Evolutionary conservation across 2,797 vertebrate species (phyloP).

Genomic region (Rousettus madagascariensis): DNA sequence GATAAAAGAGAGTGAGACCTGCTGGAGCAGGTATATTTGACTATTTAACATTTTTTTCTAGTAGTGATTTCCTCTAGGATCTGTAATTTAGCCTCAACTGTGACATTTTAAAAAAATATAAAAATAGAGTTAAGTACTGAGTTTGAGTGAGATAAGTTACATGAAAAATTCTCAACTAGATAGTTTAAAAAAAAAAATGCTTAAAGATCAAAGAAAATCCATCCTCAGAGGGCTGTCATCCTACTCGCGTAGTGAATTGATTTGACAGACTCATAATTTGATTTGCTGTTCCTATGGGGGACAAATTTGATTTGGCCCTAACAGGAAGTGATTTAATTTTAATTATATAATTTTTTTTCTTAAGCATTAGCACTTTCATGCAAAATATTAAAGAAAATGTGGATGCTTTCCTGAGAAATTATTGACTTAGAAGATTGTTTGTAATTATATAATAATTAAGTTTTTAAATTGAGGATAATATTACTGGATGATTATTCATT

Average conservation of each 20-base stretch:
- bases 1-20: not conserved
- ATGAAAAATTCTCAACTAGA: slow-evolving; percentile 36
- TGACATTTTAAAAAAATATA: slow-evolving; percentile 41
- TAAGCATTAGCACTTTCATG: slow-evolving; percentile 45
- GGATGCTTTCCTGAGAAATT: not conserved
- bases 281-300: slow-evolving; percentile 58
- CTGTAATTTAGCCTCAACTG: not conserved
- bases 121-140: slow-evolving; percentile 50
- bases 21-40: not conserved
- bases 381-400: slow-evolving; percentile 55
- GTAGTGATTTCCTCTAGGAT: not conserved
- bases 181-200: not conserved
- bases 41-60: not conserved
- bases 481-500: slow-evolving; percentile 14
- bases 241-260: slow-evolving; percentile 47
- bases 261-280: slow-evolving; percentile 65
- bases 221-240: not conserved
- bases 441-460: slow-evolving; percentile 58
- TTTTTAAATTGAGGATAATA: slow-evolving; percentile 51
- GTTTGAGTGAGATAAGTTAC: slow-evolving; percentile 14
- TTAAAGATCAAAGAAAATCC: slow-evolving; percentile 38
- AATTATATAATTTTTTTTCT: slow-evolving; percentile 61
- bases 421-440: slow-evolving; percentile 42
- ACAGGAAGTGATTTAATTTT: slow-evolving; percentile 63
- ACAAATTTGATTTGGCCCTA: slow-evolving; percentile 65